phyloP scores from a whole-genome alignment of 2,888 invertebrate genomes.

The Himalopsyche anomala region DNA sequence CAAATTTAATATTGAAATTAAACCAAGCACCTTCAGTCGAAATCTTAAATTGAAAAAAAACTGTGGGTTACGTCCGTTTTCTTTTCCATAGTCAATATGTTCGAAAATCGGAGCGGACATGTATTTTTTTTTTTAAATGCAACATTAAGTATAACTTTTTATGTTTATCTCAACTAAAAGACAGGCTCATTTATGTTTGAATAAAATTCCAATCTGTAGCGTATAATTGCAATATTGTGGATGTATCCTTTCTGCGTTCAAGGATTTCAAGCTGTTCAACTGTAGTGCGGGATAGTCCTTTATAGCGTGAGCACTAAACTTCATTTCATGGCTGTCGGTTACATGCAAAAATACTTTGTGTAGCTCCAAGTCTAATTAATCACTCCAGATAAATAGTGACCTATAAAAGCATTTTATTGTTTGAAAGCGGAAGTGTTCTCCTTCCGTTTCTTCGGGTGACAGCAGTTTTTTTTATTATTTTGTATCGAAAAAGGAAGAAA shows the following conservation, averaged over 20 bases:
- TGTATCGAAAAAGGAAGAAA: not conserved
- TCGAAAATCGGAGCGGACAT: too few relatives aligned
- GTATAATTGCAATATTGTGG: too few relatives aligned
- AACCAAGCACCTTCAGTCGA: too few relatives aligned
- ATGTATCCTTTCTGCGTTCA: not conserved
- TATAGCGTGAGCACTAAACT: constrained; percentile 38
- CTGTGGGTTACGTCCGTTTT: too few relatives aligned
- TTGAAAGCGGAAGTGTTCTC: constrained; percentile 38
- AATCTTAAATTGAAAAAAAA: too few relatives aligned
- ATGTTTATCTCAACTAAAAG: too few relatives aligned
- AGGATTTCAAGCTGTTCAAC: not conserved
- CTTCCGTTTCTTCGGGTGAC: constrained; percentile 17
- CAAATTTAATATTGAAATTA: too few relatives aligned
- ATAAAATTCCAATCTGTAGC: too few relatives aligned
- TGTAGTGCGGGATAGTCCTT: not conserved
- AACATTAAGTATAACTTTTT: too few relatives aligned
- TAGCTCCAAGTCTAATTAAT: constrained; percentile 53
- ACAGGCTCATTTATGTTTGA: too few relatives aligned
- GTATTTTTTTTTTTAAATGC: too few relatives aligned
- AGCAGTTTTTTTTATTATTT: constrained; percentile 18
- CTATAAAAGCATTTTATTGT: constrained; percentile 57
- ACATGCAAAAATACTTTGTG: constrained; percentile 55
- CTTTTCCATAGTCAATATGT: too few relatives aligned
- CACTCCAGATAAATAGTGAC: constrained; percentile 57
- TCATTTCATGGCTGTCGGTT: constrained; percentile 51